Conservation (phyloP, 2,888 invertebrate genomes). For the Chalcosyrphus nemorum region DNA sequence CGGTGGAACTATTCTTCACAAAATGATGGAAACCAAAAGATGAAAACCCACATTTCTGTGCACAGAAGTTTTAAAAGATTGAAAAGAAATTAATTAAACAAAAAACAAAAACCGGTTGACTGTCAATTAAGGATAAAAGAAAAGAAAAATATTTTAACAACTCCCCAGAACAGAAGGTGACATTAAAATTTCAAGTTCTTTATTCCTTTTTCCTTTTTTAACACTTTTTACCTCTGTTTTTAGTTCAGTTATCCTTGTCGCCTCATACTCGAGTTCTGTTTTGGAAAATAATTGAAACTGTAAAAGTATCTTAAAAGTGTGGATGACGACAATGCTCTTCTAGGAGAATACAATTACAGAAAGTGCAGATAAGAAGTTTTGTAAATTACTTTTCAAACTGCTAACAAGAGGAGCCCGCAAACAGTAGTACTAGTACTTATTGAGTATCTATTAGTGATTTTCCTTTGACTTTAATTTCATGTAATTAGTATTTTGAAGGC, state of each 20-base stretch:
- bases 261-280: neutral
- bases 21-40: no score
- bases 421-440: conserved; percentile 47
- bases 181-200: neutral
- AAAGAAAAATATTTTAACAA: neutral
- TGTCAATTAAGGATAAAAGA: neutral
- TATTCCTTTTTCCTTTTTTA: neutral
- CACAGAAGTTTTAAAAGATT: neutral
- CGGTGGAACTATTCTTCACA: neutral
- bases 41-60: neutral
- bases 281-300: neutral
- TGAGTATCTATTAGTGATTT: conserved; percentile 54
- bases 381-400: conserved; percentile 60
- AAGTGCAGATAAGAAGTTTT: conserved; percentile 57
- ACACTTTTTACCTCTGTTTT: neutral
- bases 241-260: no score
- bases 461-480: neutral
- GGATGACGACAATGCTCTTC: neutral
- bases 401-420: conserved; percentile 17
- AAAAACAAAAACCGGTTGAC: neutral
- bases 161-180: neutral
- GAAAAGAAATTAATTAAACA: neutral
- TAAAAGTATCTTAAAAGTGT: neutral
- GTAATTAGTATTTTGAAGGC: conserved; percentile 43
- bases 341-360: conserved; percentile 34